Percentiles rank a stretch among this genome's conserved stretches.
Evolutionary conservation across 1,140 invertebrate species (phyloP).

Genomic region (Pentalonia nigronervosa): DNA sequence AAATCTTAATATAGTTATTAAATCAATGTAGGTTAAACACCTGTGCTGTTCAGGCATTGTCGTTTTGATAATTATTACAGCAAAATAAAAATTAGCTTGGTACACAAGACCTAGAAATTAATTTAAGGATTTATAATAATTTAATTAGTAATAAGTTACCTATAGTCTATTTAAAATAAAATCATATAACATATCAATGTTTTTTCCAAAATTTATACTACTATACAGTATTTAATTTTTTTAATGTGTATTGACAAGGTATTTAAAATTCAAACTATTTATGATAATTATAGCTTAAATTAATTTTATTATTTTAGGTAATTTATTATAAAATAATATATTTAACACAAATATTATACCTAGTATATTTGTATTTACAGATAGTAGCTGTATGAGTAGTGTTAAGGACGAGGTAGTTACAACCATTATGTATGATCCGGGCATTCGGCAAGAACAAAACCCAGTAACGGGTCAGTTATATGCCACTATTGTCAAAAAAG

Average conservation of each 20-base stretch:
- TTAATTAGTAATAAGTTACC: too few species aligned
- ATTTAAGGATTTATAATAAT: too few species aligned
- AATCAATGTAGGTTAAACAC: too few species aligned
- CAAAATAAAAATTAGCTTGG: too few species aligned
- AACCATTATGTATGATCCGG: slow-evolving; percentile 52
- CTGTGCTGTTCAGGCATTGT: too few species aligned
- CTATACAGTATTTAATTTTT: neutral
- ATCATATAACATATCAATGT: neutral
- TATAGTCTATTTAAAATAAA: neutral
- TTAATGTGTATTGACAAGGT: neutral
- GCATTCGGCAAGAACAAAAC: slow-evolving; percentile 53
- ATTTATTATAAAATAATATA: neutral
- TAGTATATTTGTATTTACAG: slow-evolving; percentile 17
- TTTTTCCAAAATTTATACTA: neutral
- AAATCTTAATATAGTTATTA: too few species aligned
- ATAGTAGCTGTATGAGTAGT: slow-evolving; percentile 40
- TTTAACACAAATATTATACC: neutral
- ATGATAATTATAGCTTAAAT: neutral
- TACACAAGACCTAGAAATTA: too few species aligned
- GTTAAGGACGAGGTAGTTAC: slow-evolving; percentile 32
- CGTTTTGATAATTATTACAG: too few species aligned
- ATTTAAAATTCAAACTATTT: too few species aligned
- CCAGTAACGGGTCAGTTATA: slow-evolving; percentile 48
- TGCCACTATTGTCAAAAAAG: slow-evolving; percentile 56
- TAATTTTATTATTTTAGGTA: neutral